Evolutionary conservation across 2,113 vertebrate species (phyloP), one percentile per base, ranked within the genome.

Genomic region (Salvelinus alpinus): DNA sequence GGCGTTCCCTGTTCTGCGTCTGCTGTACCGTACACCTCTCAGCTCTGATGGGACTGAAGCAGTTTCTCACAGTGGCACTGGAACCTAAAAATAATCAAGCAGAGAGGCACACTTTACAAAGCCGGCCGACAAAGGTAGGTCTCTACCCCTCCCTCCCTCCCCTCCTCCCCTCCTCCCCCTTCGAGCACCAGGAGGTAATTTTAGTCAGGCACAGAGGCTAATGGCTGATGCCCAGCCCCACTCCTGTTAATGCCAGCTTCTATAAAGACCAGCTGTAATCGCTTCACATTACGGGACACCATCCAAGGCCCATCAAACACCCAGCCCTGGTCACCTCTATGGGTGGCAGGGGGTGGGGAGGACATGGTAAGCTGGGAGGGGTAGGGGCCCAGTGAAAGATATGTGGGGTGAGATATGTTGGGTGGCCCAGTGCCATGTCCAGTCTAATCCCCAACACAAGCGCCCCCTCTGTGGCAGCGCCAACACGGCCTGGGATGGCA

Each of bases 261-360:
- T 75, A 82, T 79, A 85, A 85, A 86, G 81, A 81, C 84, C 82
- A 57, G 82, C 80, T 85, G 81, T 85, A 86, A 86, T 89, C 82
- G 79, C 74, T 71, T 82, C 81, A 78, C 83, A 87, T 88, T 20
- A 57, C 54, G 3, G 59, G 59, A 62, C 59, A 2, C 1, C 59
- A 16, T 25, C 25, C 64, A 24, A 16, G 64, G 14, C 64, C 27
- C 27, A 14, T 31, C 64, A 4, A 24, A 29, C 25, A 24, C 16
- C 24, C 27, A 1, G 16, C 31, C 77, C 14, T 14, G 14, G 54
- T 62, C 24, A 74, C 77, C 72, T 48, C 29, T 25, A n/a, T 51
- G 60, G 59, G 18, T 1, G 57, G 16, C 27, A 9, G 12, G 16
- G 14, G 54, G 18, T 18, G 14, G 5, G 2, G 60, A 18, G 12